Percentiles rank a stretch among this genome's conserved stretches.
phyloP scores from a whole-genome alignment of 2,797 vertebrate species.

The Poecile montanus region DNA sequence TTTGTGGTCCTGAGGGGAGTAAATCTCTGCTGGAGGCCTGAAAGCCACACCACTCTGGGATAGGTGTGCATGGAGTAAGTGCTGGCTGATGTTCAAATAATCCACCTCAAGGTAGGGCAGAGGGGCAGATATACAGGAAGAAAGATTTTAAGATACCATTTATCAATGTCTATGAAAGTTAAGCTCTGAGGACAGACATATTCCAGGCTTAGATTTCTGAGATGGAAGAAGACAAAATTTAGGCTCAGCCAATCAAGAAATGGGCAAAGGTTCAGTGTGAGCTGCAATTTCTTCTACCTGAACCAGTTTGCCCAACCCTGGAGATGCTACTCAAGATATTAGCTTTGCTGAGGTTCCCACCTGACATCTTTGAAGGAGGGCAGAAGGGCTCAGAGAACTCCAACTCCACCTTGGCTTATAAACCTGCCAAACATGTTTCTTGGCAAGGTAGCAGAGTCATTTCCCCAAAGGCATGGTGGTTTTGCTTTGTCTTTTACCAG shows the following conservation, averaged over 20 bases:
- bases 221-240: neutral
- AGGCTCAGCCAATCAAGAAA: neutral
- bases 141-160: slow-evolving; percentile 13
- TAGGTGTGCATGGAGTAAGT: neutral
- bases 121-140: neutral
- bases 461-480: slow-evolving; percentile 28
- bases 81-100: slow-evolving; percentile 13
- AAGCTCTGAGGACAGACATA: neutral
- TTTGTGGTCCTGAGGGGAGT: slow-evolving; percentile 39
- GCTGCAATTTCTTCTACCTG: slow-evolving; percentile 10
- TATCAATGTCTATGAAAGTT: neutral
- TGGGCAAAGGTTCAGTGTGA: slow-evolving; percentile 13
- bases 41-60: slow-evolving; percentile 6
- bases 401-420: slow-evolving; percentile 28
- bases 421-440: slow-evolving; percentile 58
- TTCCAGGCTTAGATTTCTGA: neutral
- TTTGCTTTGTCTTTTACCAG: slow-evolving; percentile 30
- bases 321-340: slow-evolving; percentile 54
- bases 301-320: slow-evolving; percentile 54
- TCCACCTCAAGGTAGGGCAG: neutral
- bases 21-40: neutral
- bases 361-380: slow-evolving; percentile 56
- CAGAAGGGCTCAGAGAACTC: slow-evolving; percentile 39
- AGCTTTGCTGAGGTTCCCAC: slow-evolving; percentile 51
- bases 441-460: slow-evolving; percentile 15